Percentiles rank a stretch among this genome's conserved stretches.
Conservation (phyloP, 2,888 invertebrate genomes). For the Apodemia hepburni region DNA sequence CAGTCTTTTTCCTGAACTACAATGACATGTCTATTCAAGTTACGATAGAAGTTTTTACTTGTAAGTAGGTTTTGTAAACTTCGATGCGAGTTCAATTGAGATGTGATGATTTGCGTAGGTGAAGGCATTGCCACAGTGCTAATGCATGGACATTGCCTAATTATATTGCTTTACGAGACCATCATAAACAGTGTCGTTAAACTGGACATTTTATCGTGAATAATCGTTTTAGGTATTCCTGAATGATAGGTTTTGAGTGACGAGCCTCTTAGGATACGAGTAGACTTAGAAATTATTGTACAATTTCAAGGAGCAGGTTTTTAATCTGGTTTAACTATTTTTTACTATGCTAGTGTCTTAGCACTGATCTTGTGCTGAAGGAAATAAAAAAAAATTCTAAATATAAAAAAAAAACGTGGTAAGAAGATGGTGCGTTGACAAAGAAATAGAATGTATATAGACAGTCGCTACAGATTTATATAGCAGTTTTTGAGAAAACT, state of each 20-base stretch:
- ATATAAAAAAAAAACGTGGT: too few relatives aligned
- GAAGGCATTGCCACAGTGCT: slow-evolving; percentile 65
- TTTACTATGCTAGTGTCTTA: too few relatives aligned
- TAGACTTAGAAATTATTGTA: not conserved
- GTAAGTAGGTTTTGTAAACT: slow-evolving; percentile 33
- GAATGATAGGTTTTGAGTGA: slow-evolving; percentile 2
- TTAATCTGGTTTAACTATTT: too few relatives aligned
- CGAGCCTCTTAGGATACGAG: not conserved
- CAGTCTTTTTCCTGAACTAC: too few relatives aligned
- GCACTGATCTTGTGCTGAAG: too few relatives aligned
- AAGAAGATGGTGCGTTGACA: too few relatives aligned
- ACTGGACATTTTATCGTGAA: slow-evolving; percentile 21
- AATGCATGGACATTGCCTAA: slow-evolving; percentile 75
- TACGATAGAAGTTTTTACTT: slow-evolving; percentile 3
- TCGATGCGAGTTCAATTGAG: slow-evolving; percentile 56
- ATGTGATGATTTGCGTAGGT: slow-evolving; percentile 59
- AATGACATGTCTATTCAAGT: slow-evolving; percentile 21
- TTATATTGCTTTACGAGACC: slow-evolving; percentile 71
- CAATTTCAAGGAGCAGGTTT: too few relatives aligned
- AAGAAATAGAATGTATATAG: too few relatives aligned
- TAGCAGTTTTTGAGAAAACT: too few relatives aligned
- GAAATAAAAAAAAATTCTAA: too few relatives aligned
- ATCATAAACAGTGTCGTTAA: slow-evolving; percentile 60
- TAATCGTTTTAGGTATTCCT: slow-evolving; percentile 2
- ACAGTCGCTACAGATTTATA: too few relatives aligned